phyloP scores from a whole-genome alignment of 2,888 invertebrate genomes.

The Acrocera orbiculus region DNA sequence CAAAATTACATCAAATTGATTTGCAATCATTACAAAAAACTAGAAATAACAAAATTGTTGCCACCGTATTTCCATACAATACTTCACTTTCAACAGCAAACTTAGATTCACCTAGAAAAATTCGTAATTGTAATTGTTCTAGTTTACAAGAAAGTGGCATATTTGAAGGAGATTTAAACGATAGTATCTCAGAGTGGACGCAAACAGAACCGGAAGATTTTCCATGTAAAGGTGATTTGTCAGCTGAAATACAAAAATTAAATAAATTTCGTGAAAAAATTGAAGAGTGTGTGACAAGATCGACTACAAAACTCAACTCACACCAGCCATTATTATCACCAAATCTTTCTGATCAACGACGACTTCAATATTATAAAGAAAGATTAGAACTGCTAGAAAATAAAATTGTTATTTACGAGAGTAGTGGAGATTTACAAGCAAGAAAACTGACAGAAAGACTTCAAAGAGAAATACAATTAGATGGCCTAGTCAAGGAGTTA shows the following conservation, averaged over 20 bases:
- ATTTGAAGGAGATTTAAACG: constrained; percentile 37
- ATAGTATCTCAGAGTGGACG: constrained; percentile 19
- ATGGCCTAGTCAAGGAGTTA: constrained; percentile 32
- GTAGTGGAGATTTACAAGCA: constrained; percentile 42
- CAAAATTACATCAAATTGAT: constrained; percentile 12
- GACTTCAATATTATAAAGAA: constrained; percentile 47
- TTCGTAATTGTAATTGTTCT: constrained; percentile 26
- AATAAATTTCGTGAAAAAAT: constrained; percentile 44
- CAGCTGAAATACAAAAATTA: constrained; percentile 44
- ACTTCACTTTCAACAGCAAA: constrained; percentile 32
- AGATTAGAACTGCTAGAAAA: constrained; percentile 45
- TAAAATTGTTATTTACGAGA: constrained; percentile 47
- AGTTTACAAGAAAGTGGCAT: constrained; percentile 57
- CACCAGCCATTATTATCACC: constrained; percentile 10
- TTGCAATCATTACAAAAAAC: constrained; percentile 2
- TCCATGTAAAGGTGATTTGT: constrained; percentile 33
- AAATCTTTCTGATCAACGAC: constrained; percentile 34
- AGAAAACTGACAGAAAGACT: constrained; percentile 43
- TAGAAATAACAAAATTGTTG: constrained; percentile 32
- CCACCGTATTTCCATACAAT: constrained; percentile 45
- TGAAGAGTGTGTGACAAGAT: constrained; percentile 35
- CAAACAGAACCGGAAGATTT: constrained; percentile 40
- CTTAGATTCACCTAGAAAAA: constrained; percentile 22
- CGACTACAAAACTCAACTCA: constrained; percentile 5
- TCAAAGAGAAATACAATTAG: constrained; percentile 42